phyloP scores from a whole-genome alignment of 2,888 invertebrate species.

The Microctonus brassicae region DNA sequence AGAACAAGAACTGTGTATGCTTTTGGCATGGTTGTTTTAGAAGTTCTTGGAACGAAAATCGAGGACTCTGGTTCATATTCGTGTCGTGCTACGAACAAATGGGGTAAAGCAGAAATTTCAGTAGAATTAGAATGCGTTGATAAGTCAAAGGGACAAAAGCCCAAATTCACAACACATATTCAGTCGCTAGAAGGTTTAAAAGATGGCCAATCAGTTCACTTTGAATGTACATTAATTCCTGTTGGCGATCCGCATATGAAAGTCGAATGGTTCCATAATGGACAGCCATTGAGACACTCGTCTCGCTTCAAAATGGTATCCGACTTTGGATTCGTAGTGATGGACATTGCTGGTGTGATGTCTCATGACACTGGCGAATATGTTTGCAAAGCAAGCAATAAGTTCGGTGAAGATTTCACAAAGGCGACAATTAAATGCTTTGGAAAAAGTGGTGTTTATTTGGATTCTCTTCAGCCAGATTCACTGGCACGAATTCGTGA shows the following conservation, averaged over 20 bases:
- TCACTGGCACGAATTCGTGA: slow-evolving; percentile 90
- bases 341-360: slow-evolving; percentile 95
- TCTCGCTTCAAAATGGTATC: slow-evolving; percentile 93
- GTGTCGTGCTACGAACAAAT: slow-evolving; percentile 90
- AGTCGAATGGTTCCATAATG: slow-evolving; percentile 98
- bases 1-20: slow-evolving; percentile 94
- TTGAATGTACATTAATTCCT: slow-evolving; percentile 94
- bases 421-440: slow-evolving; percentile 87
- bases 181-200: slow-evolving; percentile 86
- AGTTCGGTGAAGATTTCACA: slow-evolving; percentile 91
- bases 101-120: slow-evolving; percentile 89
- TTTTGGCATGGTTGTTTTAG: slow-evolving; percentile 97
- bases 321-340: slow-evolving; percentile 94
- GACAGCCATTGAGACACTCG: slow-evolving; percentile 88
- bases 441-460: slow-evolving; percentile 87
- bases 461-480: slow-evolving; percentile 91
- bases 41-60: slow-evolving; percentile 93
- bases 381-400: slow-evolving; percentile 91
- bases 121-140: slow-evolving; percentile 87
- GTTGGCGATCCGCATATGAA: slow-evolving; percentile 94
- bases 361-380: slow-evolving; percentile 95
- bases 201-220: slow-evolving; percentile 94
- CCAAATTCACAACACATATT: slow-evolving; percentile 89
- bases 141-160: slow-evolving; percentile 87
- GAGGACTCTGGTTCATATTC: slow-evolving; percentile 93